Evolutionary conservation across 2,888 invertebrate genomes (phyloP).

Genomic region (Schizaphis graminum): DNA sequence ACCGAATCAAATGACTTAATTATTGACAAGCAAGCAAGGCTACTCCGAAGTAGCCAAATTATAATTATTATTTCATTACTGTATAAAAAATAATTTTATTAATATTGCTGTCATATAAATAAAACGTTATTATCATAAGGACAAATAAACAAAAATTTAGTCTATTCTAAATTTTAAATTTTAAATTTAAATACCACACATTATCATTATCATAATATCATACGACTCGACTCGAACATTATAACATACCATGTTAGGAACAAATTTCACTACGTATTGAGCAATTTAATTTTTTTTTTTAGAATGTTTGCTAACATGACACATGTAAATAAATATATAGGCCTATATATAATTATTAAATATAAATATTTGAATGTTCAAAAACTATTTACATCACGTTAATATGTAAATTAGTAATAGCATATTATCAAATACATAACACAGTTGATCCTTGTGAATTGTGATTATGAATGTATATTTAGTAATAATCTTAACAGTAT

Average conservation of each 20-base stretch:
- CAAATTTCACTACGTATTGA: background rate
- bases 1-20: slow-evolving; percentile 40
- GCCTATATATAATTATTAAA: background rate
- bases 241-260: no score
- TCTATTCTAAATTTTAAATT: background rate
- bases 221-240: background rate
- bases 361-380: background rate
- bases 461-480: background rate
- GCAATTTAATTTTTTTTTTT: background rate
- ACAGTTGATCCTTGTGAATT: background rate
- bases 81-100: background rate
- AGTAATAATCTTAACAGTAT: background rate
- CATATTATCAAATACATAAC: background rate
- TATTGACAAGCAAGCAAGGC: slow-evolving; percentile 1
- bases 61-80: slow-evolving; percentile 23
- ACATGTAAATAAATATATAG: background rate
- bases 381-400: slow-evolving; percentile 12
- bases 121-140: background rate
- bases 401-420: slow-evolving; percentile 26
- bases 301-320: background rate
- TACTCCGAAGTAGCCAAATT: background rate
- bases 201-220: background rate
- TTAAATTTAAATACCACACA: background rate
- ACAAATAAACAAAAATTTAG: background rate
- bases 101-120: background rate